Base-by-base conservation (phyloP, 2,797 vertebrate species). In the Hypotaenidia okinawae region DNA sequence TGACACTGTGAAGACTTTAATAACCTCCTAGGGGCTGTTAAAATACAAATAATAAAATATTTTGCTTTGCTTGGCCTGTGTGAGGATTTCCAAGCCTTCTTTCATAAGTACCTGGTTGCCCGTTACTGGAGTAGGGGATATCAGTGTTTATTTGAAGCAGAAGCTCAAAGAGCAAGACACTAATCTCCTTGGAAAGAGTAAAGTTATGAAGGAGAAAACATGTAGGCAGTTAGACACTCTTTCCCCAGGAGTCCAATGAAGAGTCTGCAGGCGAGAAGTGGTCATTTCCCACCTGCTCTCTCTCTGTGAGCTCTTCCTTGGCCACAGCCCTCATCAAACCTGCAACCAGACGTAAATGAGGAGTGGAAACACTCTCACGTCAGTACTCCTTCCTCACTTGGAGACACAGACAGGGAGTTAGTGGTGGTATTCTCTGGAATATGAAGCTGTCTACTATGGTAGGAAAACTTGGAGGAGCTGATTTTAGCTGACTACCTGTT, bases 61-160 rank as follows among this genome's bases (percentile, higher is more conserved):
- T 90, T 90, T 75, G 16, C 35, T 93, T 77, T 89, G 45, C 62
- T 87, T 84, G 89, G 37, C 21, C 25, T 49, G 10, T 47, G 30
- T 49, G 59, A 96, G 35, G 39, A 49, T 93, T 95, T 79, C 37
- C 61, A 84, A 89, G 18, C 10, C 16, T 89, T 66, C 37, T 91
- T 89, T 77, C 22, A 57, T 57, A 80, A 95, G 68, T 49, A 88
- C 70, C 33, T 87, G 49, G 35, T 68, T 54, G 43, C 51, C 59
- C 83, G 30, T 68, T 91, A 66, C 45, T 81, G 66, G 57, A 47
- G 45, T 47, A 39, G 52, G 52, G 25, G 49, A 64, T 23, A 62
- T 52, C 28, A 70, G 22, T n/a, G 28, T 52, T 90, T 54, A 66
- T 1, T 0, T 73, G 67, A 90, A 86, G 25, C 63, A 82, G 58